These are phyloP conservation scores for Stegostoma tigrinum DNA, from an alignment of 2,113 vertebrate genomes.

Conservation along the genomic window DNA sequence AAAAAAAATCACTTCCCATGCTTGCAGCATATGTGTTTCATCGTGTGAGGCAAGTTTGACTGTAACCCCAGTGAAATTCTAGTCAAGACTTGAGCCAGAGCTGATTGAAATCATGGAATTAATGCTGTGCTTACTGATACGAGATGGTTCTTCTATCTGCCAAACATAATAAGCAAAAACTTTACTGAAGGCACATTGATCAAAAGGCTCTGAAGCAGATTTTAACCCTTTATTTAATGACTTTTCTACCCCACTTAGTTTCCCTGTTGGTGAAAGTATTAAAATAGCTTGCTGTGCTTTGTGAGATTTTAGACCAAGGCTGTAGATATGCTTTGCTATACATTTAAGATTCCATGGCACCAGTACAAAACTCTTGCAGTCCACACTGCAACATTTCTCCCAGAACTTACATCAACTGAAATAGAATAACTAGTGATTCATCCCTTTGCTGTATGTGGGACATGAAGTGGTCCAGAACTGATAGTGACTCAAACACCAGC, in stretches of 20 bases:
- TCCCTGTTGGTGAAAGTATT: neutral
- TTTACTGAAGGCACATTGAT: neutral
- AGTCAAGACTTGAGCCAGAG: neutral
- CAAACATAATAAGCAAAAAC: neutral
- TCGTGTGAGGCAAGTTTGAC: neutral
- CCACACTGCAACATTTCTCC: neutral
- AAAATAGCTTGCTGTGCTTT: neutral
- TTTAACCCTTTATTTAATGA: neutral
- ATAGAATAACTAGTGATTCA: neutral
- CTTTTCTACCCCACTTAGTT: neutral
- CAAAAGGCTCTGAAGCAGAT: neutral
- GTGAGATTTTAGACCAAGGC: neutral
- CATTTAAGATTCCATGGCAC: neutral
- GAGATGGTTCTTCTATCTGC: neutral
- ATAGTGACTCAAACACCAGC: neutral
- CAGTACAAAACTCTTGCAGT: neutral
- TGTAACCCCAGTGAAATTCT: neutral
- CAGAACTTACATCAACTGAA: neutral
- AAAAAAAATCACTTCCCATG: neutral
- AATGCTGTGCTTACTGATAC: neutral
- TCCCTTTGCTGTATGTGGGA: neutral
- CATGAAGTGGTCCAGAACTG: neutral
- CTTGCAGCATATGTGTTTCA: neutral
- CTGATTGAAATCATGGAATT: slow-evolving; percentile 16
- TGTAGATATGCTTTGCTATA: neutral